These are phyloP conservation scores for Ecdyonurus torrentis DNA, from an alignment of 2,888 invertebrate genomes.

Conservation along the genomic window DNA sequence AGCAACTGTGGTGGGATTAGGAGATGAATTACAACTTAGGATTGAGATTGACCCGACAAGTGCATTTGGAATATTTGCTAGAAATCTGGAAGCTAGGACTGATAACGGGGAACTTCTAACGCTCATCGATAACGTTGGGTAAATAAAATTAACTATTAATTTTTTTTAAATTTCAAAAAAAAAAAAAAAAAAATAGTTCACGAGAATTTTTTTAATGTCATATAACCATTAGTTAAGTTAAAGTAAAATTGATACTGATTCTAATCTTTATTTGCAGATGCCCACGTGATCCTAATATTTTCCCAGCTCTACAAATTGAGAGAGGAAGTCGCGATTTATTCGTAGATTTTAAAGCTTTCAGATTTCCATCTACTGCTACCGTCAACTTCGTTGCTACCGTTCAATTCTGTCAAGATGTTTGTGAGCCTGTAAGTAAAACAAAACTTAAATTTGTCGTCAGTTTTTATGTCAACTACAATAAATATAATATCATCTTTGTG, in stretches of 20 bases:
- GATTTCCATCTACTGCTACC: conserved; percentile 28
- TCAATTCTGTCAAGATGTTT: conserved; percentile 28
- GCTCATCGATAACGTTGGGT: conserved; percentile 27
- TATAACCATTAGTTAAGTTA: not conserved
- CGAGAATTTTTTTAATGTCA: not conserved
- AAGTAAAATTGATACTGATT: not conserved
- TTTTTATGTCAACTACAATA: not conserved
- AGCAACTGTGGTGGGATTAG: conserved; percentile 27
- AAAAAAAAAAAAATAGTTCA: not conserved
- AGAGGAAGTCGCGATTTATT: conserved; percentile 23
- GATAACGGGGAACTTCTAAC: conserved; percentile 28
- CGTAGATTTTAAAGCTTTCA: conserved; percentile 29
- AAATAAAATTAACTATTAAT: conserved; percentile 9
- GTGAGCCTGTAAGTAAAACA: conserved; percentile 24
- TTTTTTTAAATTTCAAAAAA: not conserved
- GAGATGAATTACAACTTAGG: conserved; percentile 26
- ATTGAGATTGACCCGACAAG: conserved; percentile 27
- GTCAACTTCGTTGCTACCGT: conserved; percentile 30
- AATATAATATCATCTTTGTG: not conserved
- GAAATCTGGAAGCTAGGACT: conserved; percentile 28
- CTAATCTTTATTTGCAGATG: conserved; percentile 21
- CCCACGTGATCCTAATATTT: conserved; percentile 27
- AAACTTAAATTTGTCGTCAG: not conserved
- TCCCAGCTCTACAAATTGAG: conserved; percentile 26
- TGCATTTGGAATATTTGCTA: conserved; percentile 28